Base-by-base conservation (phyloP, 2,888 invertebrate genomes). In the Morpho helenor region DNA sequence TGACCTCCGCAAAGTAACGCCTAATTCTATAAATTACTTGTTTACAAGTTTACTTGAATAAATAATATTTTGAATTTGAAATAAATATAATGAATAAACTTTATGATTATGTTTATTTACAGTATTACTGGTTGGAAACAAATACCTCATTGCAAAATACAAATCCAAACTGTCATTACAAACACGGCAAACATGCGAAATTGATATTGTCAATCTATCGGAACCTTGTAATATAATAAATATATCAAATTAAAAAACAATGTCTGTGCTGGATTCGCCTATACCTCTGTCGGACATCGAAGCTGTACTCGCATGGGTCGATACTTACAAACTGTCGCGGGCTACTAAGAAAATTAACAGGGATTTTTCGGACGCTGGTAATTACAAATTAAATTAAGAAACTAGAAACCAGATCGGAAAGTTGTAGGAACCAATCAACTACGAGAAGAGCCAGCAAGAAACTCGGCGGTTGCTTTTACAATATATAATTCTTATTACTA, bases 301-400 rank as follows among this genome's bases (percentile, higher is more conserved):
- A 52, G 72, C 84, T 0, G 80, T 91, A 0, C 57, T 91, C 9
- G 79, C 79, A 0, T 91, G 91, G 92, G 87, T 90, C 0, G 91
- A 86, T 65, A 80, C 76, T 0, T 88, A 79, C 74, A 92, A 92
- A 63, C 72, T 80, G 8, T 81, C 93, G 0, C 84, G 92, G 59
- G 92, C 92, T 1, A 95, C 94, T 58, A 93, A 92, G 73, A 95
- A 95, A 74, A 92, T 96, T 31, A 91, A 93, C 55, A 92, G 96
- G 65, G 95, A 95, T 73, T 96, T 96, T 76, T 94, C 96, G 10
- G 96, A 96, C 84, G 95, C 93, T 67, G 93, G 94, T 94, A 86
- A 42, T 16, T 7, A 50, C 8, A 22, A 7, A n/a, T 10, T 43
- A 8, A 50, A 7, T 41, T 7, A 23, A 52, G 8, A 46, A 46